Evolutionary conservation across 2,113 vertebrate genomes (phyloP).

Genomic region (Hyperoodon ampullatus): DNA sequence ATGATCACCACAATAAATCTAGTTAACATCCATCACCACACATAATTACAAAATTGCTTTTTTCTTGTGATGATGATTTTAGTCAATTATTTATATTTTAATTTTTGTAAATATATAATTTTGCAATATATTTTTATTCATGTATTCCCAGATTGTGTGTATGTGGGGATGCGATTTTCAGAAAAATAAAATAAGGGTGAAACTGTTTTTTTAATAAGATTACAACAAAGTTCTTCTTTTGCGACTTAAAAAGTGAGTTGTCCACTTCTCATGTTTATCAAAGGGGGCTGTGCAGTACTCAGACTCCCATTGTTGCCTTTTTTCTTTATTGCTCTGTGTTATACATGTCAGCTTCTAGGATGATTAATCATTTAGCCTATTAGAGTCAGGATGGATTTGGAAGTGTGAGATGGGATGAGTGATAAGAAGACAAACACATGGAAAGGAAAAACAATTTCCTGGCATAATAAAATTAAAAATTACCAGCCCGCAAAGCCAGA

Average conservation of each 20-base stretch:
- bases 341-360: neutral
- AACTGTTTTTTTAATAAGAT: neutral
- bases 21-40: neutral
- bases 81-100: neutral
- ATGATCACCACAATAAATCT: neutral
- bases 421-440: slow-evolving; percentile 40
- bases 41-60: neutral
- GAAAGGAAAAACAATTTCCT: slow-evolving; percentile 62
- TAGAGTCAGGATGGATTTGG: slow-evolving; percentile 41
- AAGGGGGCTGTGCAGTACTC: neutral
- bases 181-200: neutral
- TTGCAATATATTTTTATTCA: neutral
- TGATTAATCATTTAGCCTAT: slow-evolving; percentile 22
- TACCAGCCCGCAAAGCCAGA: neutral
- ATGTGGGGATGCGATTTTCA: neutral
- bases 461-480: slow-evolving; percentile 53
- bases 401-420: slow-evolving; percentile 7
- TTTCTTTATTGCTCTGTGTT: slow-evolving; percentile 22
- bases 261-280: neutral
- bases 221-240: neutral
- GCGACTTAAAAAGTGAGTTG: neutral
- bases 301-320: neutral
- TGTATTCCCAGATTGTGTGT: neutral
- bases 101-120: neutral
- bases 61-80: neutral